Percentiles rank a stretch among this genome's conserved stretches.
These are phyloP conservation scores for Euleptes europaea DNA, from an alignment of 2,113 vertebrate species.

Conservation along the genomic window DNA sequence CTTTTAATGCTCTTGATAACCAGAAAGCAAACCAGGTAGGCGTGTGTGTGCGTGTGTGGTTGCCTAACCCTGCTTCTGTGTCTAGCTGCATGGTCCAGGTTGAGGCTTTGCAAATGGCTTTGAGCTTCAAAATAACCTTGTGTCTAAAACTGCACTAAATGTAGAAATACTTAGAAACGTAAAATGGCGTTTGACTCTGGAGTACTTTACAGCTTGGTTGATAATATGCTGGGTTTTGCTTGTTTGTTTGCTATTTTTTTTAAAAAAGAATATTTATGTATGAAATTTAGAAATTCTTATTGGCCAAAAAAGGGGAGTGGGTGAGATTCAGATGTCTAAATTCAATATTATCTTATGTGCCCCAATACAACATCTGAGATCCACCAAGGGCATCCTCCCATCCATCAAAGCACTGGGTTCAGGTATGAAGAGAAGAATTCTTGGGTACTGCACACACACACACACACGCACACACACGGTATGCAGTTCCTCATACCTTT, in stretches of 20 bases:
- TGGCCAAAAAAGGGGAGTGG: neutral
- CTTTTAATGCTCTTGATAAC: slow-evolving; percentile 45
- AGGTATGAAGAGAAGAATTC: neutral
- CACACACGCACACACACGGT: too few species aligned
- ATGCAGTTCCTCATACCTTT: too few species aligned
- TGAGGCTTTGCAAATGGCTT: neutral
- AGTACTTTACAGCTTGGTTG: slow-evolving; percentile 1
- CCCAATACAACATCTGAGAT: neutral
- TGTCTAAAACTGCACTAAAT: slow-evolving; percentile 12
- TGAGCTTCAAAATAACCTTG: neutral
- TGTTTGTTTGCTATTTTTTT: slow-evolving; percentile 54
- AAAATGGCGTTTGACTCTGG: neutral
- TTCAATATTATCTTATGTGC: neutral
- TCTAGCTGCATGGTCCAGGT: neutral
- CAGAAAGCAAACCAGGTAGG: slow-evolving; percentile 79
- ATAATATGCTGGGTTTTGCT: slow-evolving; percentile 3
- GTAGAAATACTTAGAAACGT: neutral
- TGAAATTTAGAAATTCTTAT: slow-evolving; percentile 55
- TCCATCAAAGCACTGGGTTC: neutral
- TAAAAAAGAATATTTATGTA: slow-evolving; percentile 30
- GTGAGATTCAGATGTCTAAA: neutral
- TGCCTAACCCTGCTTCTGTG: slow-evolving; percentile 58
- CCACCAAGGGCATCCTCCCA: neutral
- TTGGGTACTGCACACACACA: too few species aligned
- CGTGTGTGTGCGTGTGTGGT: slow-evolving; percentile 26